These are phyloP conservation scores for Bombus vancouverensis DNA, from an alignment of 1,140 invertebrate species.

Conservation along the genomic window DNA sequence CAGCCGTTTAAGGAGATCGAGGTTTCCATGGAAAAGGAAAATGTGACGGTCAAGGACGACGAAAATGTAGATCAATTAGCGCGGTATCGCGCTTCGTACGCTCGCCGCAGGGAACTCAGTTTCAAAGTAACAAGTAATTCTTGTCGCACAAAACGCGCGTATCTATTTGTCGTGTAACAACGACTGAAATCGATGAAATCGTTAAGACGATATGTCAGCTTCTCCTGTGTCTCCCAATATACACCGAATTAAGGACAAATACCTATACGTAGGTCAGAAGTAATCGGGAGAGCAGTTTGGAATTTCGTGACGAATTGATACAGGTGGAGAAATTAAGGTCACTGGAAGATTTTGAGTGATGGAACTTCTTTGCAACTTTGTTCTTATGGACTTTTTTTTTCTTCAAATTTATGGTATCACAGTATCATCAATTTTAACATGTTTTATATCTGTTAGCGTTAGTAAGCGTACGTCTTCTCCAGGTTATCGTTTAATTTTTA, in stretches of 20 bases:
- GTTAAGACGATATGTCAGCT: no score
- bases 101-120: background rate
- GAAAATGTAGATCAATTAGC: background rate
- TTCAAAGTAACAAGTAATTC: constrained; percentile 36
- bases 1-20: background rate
- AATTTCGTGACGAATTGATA: background rate
- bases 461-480: no score
- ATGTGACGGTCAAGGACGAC: background rate
- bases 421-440: no score
- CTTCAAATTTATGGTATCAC: no score
- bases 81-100: no score
- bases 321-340: background rate
- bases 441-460: no score
- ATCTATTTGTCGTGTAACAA: no score
- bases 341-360: fast-evolving
- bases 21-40: background rate
- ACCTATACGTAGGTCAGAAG: background rate
- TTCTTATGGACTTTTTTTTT: background rate
- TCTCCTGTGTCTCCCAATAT: background rate
- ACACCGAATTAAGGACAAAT: background rate
- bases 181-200: background rate
- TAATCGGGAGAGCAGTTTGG: background rate
- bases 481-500: no score
- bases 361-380: background rate
- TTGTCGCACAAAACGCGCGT: background rate